Base-by-base conservation (phyloP, 2,888 invertebrate genomes). In the Lithophane ornitopus region DNA sequence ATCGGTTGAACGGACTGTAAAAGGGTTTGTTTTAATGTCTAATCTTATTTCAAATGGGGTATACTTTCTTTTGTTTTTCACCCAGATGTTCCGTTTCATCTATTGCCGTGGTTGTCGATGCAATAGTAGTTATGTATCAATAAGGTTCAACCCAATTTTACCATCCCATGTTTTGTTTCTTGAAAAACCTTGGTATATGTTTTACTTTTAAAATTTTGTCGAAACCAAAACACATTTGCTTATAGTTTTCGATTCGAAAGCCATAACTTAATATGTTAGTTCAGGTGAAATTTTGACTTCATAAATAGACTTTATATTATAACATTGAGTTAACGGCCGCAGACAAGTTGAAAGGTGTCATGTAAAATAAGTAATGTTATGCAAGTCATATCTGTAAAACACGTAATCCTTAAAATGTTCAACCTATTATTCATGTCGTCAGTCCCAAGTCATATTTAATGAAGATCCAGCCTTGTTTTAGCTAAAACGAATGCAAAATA, bases 401-500 rank as follows among this genome's bases (percentile, higher is more conserved):
- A 49, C 39, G 19, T 49, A 11, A 22, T 2, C 46, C 14, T 28
- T 46, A 41, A 62, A 74, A 26, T 76, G 2, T 28, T 63, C 1
- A 66, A 16, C 9, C 19, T 54, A 44, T 28, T 56, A 28, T 62
- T 28, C 16, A 76, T 16, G 14, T 34, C 39, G 9, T 16, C 14
- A 22, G 4, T 9, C 14, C 26, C 9, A 3, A 69, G 52, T n/a
- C 41, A 59, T 39, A 26, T 58, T 52, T 59, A 66, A 70, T 59
- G 11, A 70, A 70, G 49, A 61, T 14, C 52, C 28, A 58, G 11
- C 8, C 16, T 62, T 67, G n/a, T 67, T 52, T 46, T 12, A 39
- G n/a, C 22, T 59, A 26, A 62, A 56, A 63, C 9, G 3, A 70
- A 59, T 54, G 16, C 44, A 4, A 69, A 81, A 75, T 49, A 52